Conservation (phyloP, 2,797 vertebrate species). For the Notolabrus celidotus region DNA sequence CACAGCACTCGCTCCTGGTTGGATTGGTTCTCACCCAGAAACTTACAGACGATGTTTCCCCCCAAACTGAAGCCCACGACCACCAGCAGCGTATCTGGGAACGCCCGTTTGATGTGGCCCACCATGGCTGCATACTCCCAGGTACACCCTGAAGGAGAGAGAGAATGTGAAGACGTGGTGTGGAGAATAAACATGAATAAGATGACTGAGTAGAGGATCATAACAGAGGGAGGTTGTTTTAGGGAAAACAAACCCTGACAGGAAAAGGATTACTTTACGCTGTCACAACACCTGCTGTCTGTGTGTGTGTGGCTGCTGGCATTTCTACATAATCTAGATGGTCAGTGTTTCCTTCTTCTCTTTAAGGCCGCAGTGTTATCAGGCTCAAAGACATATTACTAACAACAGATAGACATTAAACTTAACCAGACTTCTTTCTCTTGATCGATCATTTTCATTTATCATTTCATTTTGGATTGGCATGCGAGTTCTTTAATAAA, state of each 20-base stretch:
- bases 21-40: constrained; percentile 89
- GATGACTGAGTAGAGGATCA: not conserved
- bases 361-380: too few species aligned
- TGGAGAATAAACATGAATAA: not conserved
- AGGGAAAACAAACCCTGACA: not conserved
- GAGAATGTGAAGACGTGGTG: not conserved
- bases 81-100: constrained; percentile 88
- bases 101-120: constrained; percentile 88
- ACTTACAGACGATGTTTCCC: constrained; percentile 96
- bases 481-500: too few species aligned
- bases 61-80: constrained; percentile 96
- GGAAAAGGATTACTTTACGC: not conserved
- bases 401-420: too few species aligned
- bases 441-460: too few species aligned
- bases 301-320: too few species aligned
- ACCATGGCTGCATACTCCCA: constrained; percentile 98
- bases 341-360: too few species aligned
- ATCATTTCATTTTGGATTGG: too few species aligned
- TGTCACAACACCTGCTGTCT: too few species aligned
- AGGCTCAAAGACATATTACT: too few species aligned
- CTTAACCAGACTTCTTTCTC: too few species aligned
- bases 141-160: constrained; percentile 89
- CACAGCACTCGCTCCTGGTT: constrained; percentile 95
- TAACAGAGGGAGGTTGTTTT: not conserved
- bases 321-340: too few species aligned